These are phyloP conservation scores for Holothuria leucospilota DNA, from an alignment of 53 echinoderm and acorn worm species.

Conservation along the genomic window DNA sequence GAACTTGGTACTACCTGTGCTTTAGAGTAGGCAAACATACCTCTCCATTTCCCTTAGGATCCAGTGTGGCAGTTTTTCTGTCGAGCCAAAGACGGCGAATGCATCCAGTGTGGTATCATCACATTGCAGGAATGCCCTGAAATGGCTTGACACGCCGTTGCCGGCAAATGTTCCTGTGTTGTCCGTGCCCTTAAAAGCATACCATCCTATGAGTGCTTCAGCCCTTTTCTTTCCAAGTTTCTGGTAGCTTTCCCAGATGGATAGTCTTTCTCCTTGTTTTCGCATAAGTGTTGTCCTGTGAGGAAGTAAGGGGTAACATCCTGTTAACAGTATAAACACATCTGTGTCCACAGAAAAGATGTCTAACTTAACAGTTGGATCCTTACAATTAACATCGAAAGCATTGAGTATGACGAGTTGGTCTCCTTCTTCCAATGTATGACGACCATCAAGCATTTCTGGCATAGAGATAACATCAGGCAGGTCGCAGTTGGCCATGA, in stretches of 20 bases:
- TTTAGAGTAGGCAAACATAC: constrained; percentile 23
- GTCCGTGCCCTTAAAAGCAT: not conserved
- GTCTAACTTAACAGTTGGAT: not conserved
- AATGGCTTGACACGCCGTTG: constrained; percentile 5
- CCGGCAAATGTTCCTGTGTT: constrained; percentile 37
- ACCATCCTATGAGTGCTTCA: not conserved
- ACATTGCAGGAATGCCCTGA: constrained; percentile 23
- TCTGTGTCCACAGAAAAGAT: constrained; percentile 45
- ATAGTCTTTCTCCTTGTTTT: constrained; percentile 16
- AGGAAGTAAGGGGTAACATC: constrained; percentile 16
- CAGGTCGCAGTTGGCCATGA: constrained; percentile 39
- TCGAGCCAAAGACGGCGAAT: constrained; percentile 6
- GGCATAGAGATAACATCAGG: constrained; percentile 4
- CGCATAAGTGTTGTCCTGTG: not conserved
- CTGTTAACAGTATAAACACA: constrained; percentile 28
- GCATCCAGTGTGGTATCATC: constrained; percentile 2
- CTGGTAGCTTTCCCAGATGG: constrained; percentile 18
- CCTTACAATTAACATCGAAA: constrained; percentile 12
- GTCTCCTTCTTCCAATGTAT: constrained; percentile 43
- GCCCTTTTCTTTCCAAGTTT: constrained; percentile 42
- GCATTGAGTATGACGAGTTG: constrained; percentile 44
- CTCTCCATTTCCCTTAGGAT: constrained; percentile 17
- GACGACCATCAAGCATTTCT: constrained; percentile 22
- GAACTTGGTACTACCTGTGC: constrained; percentile 28
- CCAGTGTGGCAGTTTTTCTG: not conserved